Conservation (phyloP, 2,888 invertebrate species). For the Elysia crispata region DNA sequence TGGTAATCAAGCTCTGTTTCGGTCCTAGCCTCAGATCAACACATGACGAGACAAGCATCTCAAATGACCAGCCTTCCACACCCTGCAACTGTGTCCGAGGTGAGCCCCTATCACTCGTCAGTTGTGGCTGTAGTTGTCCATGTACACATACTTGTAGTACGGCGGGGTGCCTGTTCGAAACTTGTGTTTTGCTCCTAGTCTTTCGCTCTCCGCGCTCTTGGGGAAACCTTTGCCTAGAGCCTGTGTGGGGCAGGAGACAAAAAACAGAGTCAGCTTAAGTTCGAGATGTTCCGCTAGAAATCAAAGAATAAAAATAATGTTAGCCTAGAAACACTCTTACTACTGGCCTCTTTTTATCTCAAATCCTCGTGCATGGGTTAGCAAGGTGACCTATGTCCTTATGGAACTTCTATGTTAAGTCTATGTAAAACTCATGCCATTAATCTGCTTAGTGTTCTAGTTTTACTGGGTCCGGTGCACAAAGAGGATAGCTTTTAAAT, state of each 20-base stretch:
- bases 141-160: slow-evolving; percentile 51
- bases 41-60: background rate
- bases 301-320: background rate
- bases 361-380: too few relatives aligned
- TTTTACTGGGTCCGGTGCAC: too few relatives aligned
- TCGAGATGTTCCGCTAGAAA: background rate
- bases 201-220: slow-evolving; percentile 17
- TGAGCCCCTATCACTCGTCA: slow-evolving; percentile 32
- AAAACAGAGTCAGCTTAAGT: too few relatives aligned
- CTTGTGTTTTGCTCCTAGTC: slow-evolving; percentile 29
- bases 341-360: too few relatives aligned
- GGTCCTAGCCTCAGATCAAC: background rate
- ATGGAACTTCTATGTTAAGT: too few relatives aligned
- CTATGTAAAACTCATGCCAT: too few relatives aligned
- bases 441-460: too few relatives aligned
- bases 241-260: background rate
- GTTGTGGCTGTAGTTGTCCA: slow-evolving; percentile 63
- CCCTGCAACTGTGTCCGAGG: background rate
- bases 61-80: background rate
- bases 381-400: too few relatives aligned
- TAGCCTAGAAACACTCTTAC: too few relatives aligned
- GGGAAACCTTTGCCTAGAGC: slow-evolving; percentile 19
- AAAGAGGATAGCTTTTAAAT: too few relatives aligned
- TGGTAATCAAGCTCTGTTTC: background rate
- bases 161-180: slow-evolving; percentile 48